Base-by-base conservation (phyloP, 2,797 vertebrate genomes). In the Melanotaenia maccullochi region DNA sequence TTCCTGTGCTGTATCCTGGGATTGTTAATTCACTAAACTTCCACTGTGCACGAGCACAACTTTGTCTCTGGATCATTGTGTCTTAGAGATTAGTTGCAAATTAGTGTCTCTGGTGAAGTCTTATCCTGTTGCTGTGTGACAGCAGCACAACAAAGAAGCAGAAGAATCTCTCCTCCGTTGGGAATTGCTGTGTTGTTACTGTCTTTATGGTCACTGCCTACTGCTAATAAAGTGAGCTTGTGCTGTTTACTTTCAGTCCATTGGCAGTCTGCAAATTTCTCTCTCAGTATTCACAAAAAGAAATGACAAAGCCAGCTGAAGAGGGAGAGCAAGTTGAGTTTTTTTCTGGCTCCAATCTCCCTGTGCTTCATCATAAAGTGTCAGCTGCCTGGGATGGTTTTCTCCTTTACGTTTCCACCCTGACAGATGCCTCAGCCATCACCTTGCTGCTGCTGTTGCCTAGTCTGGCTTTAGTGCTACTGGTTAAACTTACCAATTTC, bases 321-420 rank as follows among this genome's bases (percentile, higher is more conserved):
- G 66, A 54, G 44, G 69, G 66, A 80, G 71, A 83, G 73, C 76
- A 82, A 62, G 68, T 77, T 88, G 78, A 30, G 30, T 30, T 30
- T 30, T 84, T 87, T 87, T 68, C 84, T 88, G 85, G 85, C 88
- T 83, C 18, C 4, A 33, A 62, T 77, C 69, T 6, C 12, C 4
- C 55, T 51, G 77, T 81, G 66, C 60, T 90, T 83, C 80, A 90
- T 92, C 85, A 79, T 83, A 67, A 82, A 77, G 58, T 79, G 86
- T 90, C 87, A 86, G 84, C 85, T 63, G 80, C 78, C 63, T 82
- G 73, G 81, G 73, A 87, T 82, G 84, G 78, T 80, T 89, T 87
- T 87, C 78, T 86, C 78, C 71, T 87, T 87, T 81, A 76, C 76
- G 60, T 78, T 86, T 67, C 71, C 47, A 0, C 36, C 63, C 79